A percentile compares a stretch with the other conserved stretches of the same genome.
Evolutionary conservation across 2,888 invertebrate species (phyloP).

Genomic region (Aromia moschata): DNA sequence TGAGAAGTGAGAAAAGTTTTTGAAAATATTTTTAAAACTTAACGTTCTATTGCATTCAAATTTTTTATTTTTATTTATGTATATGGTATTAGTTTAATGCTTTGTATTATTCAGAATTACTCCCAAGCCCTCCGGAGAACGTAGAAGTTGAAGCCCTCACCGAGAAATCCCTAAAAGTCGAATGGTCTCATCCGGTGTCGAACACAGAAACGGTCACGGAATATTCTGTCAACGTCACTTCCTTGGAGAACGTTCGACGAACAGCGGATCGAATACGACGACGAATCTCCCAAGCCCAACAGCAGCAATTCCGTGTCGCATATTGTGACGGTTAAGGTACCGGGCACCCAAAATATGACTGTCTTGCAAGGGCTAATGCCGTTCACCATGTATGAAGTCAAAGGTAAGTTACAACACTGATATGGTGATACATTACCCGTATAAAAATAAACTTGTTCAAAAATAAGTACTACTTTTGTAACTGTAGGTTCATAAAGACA

Average conservation of each 20-base stretch:
- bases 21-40: no score
- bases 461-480: no score
- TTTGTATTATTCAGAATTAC: constrained; percentile 66
- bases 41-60: no score
- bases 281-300: constrained; percentile 49
- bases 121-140: constrained; percentile 79
- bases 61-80: background rate
- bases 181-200: constrained; percentile 74
- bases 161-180: constrained; percentile 76
- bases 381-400: constrained; percentile 85
- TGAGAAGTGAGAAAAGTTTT: no score
- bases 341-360: constrained; percentile 68
- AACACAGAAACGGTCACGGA: constrained; percentile 73
- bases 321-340: constrained; percentile 64
- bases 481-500: no score
- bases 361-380: constrained; percentile 73
- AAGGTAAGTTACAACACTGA: no score
- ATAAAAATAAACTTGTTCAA: background rate
- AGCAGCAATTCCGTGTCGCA: constrained; percentile 34
- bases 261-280: constrained; percentile 65
- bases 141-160: constrained; percentile 78
- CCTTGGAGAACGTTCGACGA: constrained; percentile 75
- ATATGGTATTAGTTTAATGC: no score
- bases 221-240: constrained; percentile 78
- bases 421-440: no score